These are phyloP conservation scores for Lemur catta DNA, from an alignment of 2,797 vertebrate genomes.

Conservation along the genomic window DNA sequence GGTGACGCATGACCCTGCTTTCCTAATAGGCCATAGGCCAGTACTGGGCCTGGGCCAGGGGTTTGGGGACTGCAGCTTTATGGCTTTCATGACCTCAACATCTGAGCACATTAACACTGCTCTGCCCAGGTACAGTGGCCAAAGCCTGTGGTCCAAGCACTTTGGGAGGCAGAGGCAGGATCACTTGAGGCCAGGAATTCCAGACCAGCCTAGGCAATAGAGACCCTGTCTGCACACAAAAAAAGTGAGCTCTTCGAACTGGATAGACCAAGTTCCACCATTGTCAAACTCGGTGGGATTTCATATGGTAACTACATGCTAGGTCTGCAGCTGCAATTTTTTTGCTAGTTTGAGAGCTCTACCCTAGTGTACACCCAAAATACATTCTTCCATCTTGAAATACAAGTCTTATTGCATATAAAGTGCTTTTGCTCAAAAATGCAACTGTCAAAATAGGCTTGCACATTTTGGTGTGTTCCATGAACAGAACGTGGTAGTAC, in stretches of 20 bases:
- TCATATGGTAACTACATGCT: not conserved
- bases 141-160: not conserved
- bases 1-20: too few relatives aligned
- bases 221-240: not conserved
- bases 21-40: too few relatives aligned
- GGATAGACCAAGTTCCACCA: not conserved
- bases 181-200: not conserved
- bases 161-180: not conserved
- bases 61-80: too few relatives aligned
- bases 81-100: accelerated
- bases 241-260: not conserved
- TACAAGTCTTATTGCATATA: not conserved
- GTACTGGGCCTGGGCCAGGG: too few relatives aligned
- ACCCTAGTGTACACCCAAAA: not conserved
- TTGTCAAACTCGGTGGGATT: not conserved
- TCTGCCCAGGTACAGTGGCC: not conserved
- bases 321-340: not conserved
- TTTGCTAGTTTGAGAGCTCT: not conserved
- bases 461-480: not conserved
- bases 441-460: not conserved
- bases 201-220: not conserved
- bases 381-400: not conserved
- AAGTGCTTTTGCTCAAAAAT: not conserved
- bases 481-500: not conserved
- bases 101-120: not conserved